Evolutionary conservation across 2,888 invertebrate genomes (phyloP), one percentile per base, ranked within the genome.

Genomic region (Aleiodes leptofemur): DNA sequence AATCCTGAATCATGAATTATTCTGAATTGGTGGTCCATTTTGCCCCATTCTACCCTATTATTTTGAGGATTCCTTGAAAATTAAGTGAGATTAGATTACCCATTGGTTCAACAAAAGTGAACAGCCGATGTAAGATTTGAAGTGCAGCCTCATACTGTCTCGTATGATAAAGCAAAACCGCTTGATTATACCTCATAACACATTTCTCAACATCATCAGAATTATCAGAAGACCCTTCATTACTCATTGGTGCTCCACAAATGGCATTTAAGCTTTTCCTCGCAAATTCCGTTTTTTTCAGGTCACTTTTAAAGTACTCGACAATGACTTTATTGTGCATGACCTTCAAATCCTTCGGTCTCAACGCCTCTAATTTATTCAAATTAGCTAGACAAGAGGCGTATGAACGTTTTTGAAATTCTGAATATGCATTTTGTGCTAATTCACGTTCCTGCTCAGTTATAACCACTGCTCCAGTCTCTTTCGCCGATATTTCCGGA

Each of bases 291-390:
- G 94, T 93, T 83, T 95, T 94, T 81, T 93, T 94, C 84, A 95
- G 92, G 66, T 94, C 94, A 73, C 92, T 92, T 78, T 93, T 93
- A 88, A 94, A 96, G 89, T 95, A 97, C 85, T 96, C 96, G 0
- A 94, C 94, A 0, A 98, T 94, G 34, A 95, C 94, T 90, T 95
- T 95, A 86, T 98, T 98, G 84, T 96, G 96, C 59, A 93, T 91
- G 1, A 96, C 93, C 86, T 96, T 94, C 77, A 94, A 92, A 89
- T 95, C 95, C 76, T 92, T 92, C 0, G 91, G 91, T 69, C 94
- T 91, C 4, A 92, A 84, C 34, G 88, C 88, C 85, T 94, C 94
- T 77, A 96, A 87, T 86, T 94, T 94, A 77, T 91, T 92, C 80
- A 96, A 90, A 80, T 92, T 90, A 80, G 92, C 91, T 11, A 94